phyloP scores from a whole-genome alignment of 23 tunicate genomes.

The Ascidia mentula region DNA sequence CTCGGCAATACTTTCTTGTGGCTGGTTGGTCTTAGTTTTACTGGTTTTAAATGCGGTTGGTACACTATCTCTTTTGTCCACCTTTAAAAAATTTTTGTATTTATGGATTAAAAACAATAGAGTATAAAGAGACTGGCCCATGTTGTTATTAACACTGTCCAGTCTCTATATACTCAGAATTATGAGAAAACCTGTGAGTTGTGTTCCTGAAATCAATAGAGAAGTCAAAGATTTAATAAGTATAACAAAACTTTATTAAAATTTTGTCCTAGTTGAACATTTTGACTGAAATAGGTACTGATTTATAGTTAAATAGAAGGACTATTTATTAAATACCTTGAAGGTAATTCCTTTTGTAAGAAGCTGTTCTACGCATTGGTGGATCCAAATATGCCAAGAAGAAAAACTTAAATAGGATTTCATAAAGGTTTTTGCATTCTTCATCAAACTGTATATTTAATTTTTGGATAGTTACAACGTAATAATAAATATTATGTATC shows the following conservation, averaged over 20 bases:
- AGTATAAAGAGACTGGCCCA: too few relatives aligned
- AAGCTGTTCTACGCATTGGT: not conserved
- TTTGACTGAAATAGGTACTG: not conserved
- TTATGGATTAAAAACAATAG: too few relatives aligned
- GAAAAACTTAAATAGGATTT: conserved; percentile 2
- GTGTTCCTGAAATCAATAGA: not conserved
- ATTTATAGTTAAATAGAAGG: not conserved
- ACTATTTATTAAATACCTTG: not conserved
- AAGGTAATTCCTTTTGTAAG: not conserved
- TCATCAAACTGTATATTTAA: not conserved
- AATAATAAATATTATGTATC: not conserved
- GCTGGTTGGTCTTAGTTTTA: not conserved
- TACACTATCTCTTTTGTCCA: not conserved
- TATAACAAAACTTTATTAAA: too few relatives aligned
- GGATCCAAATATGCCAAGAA: conserved; percentile 17
- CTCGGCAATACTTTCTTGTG: conserved; percentile 55
- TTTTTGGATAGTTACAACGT: not conserved
- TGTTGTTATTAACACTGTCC: too few relatives aligned
- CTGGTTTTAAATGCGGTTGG: not conserved
- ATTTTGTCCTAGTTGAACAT: not conserved
- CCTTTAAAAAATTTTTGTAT: not conserved
- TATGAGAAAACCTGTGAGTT: too few relatives aligned
- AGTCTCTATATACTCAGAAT: too few relatives aligned
- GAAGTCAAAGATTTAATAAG: not conserved
- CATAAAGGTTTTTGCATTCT: not conserved